phyloP scores from a whole-genome alignment of 2,888 invertebrate species.

The Gerris lacustris region DNA sequence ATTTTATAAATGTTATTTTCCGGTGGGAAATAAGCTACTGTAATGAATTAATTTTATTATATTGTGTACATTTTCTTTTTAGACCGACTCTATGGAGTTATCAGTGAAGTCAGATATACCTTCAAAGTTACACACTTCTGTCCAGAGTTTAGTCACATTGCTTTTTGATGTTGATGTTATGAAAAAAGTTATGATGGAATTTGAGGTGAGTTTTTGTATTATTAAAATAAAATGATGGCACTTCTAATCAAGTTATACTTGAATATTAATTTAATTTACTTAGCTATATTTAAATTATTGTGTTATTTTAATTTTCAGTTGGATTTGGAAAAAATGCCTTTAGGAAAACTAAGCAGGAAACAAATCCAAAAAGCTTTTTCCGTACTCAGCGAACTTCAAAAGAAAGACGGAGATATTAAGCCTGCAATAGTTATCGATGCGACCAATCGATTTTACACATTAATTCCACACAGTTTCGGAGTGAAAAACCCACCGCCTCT shows the following conservation, averaged over 20 bases:
- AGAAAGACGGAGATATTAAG: slow-evolving; percentile 37
- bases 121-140: slow-evolving; percentile 58
- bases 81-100: slow-evolving; percentile 38
- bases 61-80: slow-evolving; percentile 12
- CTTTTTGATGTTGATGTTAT: slow-evolving; percentile 86
- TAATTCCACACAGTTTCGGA: slow-evolving; percentile 93
- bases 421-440: slow-evolving; percentile 58
- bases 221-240: not conserved
- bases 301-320: slow-evolving; percentile 40
- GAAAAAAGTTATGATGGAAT: slow-evolving; percentile 86
- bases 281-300: not conserved
- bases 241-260: not conserved
- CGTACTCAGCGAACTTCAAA: slow-evolving; percentile 59
- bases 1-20: too few species aligned
- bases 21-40: too few species aligned
- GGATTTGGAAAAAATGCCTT: slow-evolving; percentile 94
- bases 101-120: slow-evolving; percentile 30
- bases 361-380: slow-evolving; percentile 77
- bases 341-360: slow-evolving; percentile 85
- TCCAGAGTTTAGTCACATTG: slow-evolving; percentile 70
- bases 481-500: slow-evolving; percentile 67
- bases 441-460: slow-evolving; percentile 86
- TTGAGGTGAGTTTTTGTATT: slow-evolving; percentile 51
- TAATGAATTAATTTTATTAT: too few species aligned
- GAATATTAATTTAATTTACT: too few species aligned